phyloP scores from a whole-genome alignment of 2,888 invertebrate genomes.

The Phrixothrix hirtus region DNA sequence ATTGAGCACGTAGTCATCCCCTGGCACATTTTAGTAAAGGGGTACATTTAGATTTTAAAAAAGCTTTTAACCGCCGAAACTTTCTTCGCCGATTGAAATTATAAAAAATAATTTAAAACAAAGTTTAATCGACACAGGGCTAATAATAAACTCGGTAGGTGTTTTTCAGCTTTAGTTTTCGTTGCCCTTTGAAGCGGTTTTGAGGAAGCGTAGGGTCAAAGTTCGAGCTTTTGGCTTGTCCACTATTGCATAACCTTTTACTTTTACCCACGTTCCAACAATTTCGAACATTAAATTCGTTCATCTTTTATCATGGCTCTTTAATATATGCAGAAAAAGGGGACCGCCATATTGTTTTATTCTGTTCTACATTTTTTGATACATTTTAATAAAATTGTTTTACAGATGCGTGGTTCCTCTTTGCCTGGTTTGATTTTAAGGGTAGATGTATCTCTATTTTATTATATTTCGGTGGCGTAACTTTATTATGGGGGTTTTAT shows the following conservation, averaged over 20 bases:
- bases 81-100: too few relatives aligned
- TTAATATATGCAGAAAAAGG: background rate
- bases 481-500: slow-evolving; percentile 18
- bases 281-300: slow-evolving; percentile 9
- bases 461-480: slow-evolving; percentile 14
- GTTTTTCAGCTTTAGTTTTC: background rate
- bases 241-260: slow-evolving; percentile 20
- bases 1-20: background rate
- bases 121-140: background rate
- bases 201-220: slow-evolving; percentile 23
- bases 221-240: slow-evolving; percentile 15
- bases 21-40: background rate
- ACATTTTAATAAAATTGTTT: too few relatives aligned
- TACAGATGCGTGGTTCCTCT: too few relatives aligned
- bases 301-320: background rate
- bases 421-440: too few relatives aligned
- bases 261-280: slow-evolving; percentile 10
- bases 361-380: too few relatives aligned
- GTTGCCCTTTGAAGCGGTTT: slow-evolving; percentile 21
- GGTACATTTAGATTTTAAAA: too few relatives aligned
- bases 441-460: slow-evolving; percentile 12
- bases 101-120: background rate
- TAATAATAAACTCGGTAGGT: background rate
- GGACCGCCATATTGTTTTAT: too few relatives aligned
- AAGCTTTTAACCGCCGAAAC: too few relatives aligned